Evolutionary conservation across 2,888 invertebrate genomes (phyloP), one percentile per base, ranked within the genome.

Genomic region (Diplolepis rosae): DNA sequence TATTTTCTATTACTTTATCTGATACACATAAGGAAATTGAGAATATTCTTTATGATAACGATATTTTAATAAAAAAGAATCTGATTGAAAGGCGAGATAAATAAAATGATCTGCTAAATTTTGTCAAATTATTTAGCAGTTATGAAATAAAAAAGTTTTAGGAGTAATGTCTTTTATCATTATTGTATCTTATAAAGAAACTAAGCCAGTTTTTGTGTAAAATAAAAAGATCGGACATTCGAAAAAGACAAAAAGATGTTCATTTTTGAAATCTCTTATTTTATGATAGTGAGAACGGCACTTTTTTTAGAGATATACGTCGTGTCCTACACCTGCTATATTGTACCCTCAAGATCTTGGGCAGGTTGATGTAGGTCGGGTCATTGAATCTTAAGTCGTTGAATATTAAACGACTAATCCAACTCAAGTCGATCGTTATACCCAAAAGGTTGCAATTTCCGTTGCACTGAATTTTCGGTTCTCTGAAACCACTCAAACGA

Each of bases 331-430:
- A 61, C 28, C 65, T 61, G 61, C 28, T 61, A 35, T 61, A 39
- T 39, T 61, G 28, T 24, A 67, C 69, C 48, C 56, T 48, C 45
- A 45, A 56, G 69, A 65, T 30, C 50, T 66, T 66, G 35, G 5
- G 54, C 50, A n/a, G 42, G 65, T 28, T 42, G 22, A 71, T 75
- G 72, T 71, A 77, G 77, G 75, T 77, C 69, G 65, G 66, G 39
- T 73, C 66, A 69, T 72, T 74, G 73, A 77, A 77, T 69, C 72
- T 28, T 27, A 52, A 48, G 67, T 67, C 72, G 71, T 70, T 79
- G 77, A 78, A 78, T 77, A 76, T 77, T 77, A 77, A 77, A 77
- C 72, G 70, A 51, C 70, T 69, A 71, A 71, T 70, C 71, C 52
- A 28, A 68, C 66, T 22, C 35, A 54, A 74, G 69, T 24, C 35